phyloP scores from a whole-genome alignment of 2,113 vertebrate species.

The Channa argus region DNA sequence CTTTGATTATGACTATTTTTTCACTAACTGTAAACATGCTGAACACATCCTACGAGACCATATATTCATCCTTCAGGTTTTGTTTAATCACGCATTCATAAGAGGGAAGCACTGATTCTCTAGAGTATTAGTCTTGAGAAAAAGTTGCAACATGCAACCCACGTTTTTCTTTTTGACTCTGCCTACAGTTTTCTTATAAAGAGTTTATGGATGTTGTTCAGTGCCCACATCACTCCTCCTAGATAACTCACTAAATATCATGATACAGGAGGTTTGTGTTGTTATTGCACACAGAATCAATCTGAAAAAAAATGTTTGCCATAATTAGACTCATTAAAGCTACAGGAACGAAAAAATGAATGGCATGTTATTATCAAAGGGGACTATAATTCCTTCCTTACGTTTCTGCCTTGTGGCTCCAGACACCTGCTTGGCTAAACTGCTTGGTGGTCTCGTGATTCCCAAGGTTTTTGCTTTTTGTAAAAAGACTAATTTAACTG shows the following conservation, averaged over 20 bases:
- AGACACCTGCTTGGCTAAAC: conserved; percentile 68
- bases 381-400: conserved; percentile 29
- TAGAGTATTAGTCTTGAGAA: conserved; percentile 16
- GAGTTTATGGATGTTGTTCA: conserved; percentile 18
- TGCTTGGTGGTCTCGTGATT: conserved; percentile 80
- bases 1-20: neutral
- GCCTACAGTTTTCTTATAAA: conserved; percentile 23
- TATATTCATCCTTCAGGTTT: conserved; percentile 27
- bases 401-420: conserved; percentile 52
- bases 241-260: conserved; percentile 2
- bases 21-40: conserved; percentile 8
- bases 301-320: conserved; percentile 6
- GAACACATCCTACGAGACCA: neutral
- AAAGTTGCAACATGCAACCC: conserved; percentile 30
- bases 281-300: conserved; percentile 11
- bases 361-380: conserved; percentile 51
- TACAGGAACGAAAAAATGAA: conserved; percentile 50
- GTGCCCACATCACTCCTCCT: conserved; percentile 22
- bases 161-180: conserved; percentile 22
- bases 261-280: conserved; percentile 8
- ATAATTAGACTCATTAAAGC: conserved; percentile 24
- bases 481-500: conserved; percentile 81
- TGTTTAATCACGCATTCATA: conserved; percentile 43
- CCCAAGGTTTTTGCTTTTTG: conserved; percentile 72
- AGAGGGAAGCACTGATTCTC: conserved; percentile 31